Evolutionary conservation across 2,888 invertebrate genomes (phyloP).

Genomic region (Phasia obesa): DNA sequence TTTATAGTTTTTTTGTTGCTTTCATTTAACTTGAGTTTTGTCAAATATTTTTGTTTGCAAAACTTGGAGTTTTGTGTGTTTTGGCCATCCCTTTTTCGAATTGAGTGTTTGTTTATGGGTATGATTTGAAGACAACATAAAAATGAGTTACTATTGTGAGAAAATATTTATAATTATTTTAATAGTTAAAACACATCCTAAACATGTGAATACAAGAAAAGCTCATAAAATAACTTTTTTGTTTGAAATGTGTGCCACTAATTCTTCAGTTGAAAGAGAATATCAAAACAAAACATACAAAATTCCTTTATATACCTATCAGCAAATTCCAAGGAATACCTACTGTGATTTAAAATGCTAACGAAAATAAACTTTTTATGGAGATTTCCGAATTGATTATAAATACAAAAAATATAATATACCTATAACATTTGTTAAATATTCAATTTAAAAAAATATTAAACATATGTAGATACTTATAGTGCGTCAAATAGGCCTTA

Average conservation of each 20-base stretch:
- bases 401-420: too few species aligned
- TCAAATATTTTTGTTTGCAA: conserved; percentile 1
- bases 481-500: too few species aligned
- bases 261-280: conserved; percentile 12
- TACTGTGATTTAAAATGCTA: not conserved
- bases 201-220: conserved; percentile 41
- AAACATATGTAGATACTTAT: too few species aligned
- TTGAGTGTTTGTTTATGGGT: conserved; percentile 57
- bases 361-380: too few species aligned
- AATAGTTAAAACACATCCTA: not conserved
- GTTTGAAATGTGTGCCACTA: conserved; percentile 61
- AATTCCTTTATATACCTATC: conserved; percentile 50
- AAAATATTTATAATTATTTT: conserved; percentile 59
- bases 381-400: too few species aligned
- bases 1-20: conserved; percentile 45
- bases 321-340: not conserved
- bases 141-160: conserved; percentile 63
- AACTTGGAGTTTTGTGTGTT: conserved; percentile 61
- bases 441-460: too few species aligned
- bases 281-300: conserved; percentile 41
- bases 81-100: conserved; percentile 61
- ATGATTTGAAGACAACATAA: conserved; percentile 45
- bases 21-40: conserved; percentile 30
- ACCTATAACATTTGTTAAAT: too few species aligned
- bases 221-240: conserved; percentile 21